Evolutionary conservation across 2,113 vertebrate genomes (phyloP).

Genomic region (Cephalopterus ornatus): DNA sequence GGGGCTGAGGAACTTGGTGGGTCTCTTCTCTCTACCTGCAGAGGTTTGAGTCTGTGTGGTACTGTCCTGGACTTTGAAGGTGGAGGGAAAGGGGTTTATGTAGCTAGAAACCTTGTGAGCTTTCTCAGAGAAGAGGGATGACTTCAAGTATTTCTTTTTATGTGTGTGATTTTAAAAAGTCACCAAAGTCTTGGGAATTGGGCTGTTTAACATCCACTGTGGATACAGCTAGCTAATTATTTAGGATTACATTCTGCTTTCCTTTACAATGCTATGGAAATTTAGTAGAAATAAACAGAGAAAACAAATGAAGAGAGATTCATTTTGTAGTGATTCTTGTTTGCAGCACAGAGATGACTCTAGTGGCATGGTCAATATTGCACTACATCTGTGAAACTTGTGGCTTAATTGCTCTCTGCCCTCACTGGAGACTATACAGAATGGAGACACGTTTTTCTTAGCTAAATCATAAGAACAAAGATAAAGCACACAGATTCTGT

Average conservation of each 20-base stretch:
- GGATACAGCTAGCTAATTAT: not conserved
- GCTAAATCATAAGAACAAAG: not conserved
- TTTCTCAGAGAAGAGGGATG: not conserved
- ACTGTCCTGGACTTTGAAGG: not conserved
- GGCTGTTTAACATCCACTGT: not conserved
- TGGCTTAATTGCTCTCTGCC: not conserved
- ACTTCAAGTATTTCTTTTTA: not conserved
- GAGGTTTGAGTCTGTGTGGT: not conserved
- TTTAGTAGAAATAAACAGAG: not conserved
- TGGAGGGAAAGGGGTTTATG: not conserved
- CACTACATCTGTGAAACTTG: not conserved
- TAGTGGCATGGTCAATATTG: not conserved
- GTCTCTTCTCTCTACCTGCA: not conserved
- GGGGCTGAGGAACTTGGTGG: rapidly evolving
- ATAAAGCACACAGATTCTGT: not conserved
- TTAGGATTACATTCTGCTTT: not conserved
- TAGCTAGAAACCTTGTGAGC: not conserved
- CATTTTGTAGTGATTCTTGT: not conserved
- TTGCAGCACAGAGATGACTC: not conserved
- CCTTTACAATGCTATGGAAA: not conserved
- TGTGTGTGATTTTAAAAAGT: not conserved
- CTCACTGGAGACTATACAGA: not conserved
- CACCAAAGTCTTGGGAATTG: not conserved
- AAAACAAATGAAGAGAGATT: not conserved
- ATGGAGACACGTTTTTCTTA: not conserved